Base-by-base conservation (phyloP, 2,113 vertebrate species). In the Bungarus multicinctus region DNA sequence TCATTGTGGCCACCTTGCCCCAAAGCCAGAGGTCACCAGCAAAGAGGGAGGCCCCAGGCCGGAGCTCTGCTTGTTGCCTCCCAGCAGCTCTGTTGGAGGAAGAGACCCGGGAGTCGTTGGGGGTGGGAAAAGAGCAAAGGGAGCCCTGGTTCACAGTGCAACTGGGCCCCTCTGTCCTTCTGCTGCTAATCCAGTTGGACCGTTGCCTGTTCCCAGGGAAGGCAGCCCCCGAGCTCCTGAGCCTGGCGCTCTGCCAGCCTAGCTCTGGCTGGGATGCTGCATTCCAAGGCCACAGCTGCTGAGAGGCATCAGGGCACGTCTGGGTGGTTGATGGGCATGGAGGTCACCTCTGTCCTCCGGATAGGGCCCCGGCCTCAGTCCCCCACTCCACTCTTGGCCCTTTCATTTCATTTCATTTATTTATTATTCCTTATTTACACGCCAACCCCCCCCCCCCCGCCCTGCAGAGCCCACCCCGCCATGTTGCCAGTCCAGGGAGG, bases 251-350 rank as follows among this genome's bases (percentile, higher is more conserved):
- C n/a, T 6, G 53, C 92, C 55, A 25, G 27, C 27, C 27, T 2
- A 12, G 39, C 93, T 27, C 16, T 22, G 55, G 91, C 55, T 39
- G 34, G 90, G 58, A 6, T 39, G 50, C 43, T n/a, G 85, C 39
- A 45, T 27, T 7, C 57, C 90, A 91, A 91, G 91, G 93, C 92
- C 90, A 25, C 93, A 85, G 87, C 91, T 91, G 90, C 55, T 50
- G 18, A n/a, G 30, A 34, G 12, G 9, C 81, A 53, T 90, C 89
- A 12, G 50, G 91, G 91, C 2, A 52, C 20, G 47, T 53, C 87
- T 39, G 43, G 52, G 4, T 89, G 30, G 60, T 45, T 23, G 4
- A 3, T 25, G 9, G 23, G 87, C 18, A 2, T 3, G 47, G 86
- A 53, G 86, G 91, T 55, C 69, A 60, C 86, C 58, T 88, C 47